Base-by-base conservation (phyloP, 2,113 vertebrate genomes). In the Saguinus imperator region DNA sequence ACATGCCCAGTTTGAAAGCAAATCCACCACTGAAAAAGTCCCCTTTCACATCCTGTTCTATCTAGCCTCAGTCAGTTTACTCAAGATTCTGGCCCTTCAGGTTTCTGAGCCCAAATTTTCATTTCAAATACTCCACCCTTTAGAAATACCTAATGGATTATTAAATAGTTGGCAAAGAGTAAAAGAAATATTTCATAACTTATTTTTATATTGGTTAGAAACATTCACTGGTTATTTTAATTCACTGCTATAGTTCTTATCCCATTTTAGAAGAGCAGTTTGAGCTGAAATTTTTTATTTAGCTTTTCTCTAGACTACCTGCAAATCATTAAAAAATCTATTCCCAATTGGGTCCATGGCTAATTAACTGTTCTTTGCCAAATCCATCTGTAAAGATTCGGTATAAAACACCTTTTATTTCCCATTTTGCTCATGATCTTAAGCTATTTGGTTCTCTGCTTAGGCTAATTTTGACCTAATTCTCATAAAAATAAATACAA, bases 141-240 rank as follows among this genome's bases (percentile, higher is more conserved):
- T 96, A 95, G 90, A 97, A 97, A 97, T 90, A 91, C 87, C 95
- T 94, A 94, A 95, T 80, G 84, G 97, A 70, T 85, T 95, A 86
- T 88, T 98, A 94, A 98, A 97, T 72, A 92, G 92, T 45, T 97
- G 94, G 95, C 97, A 88, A 97, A 50, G 73, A 72, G 64, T 91
- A 96, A 97, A 95, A 95, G 89, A 95, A 95, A 94, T 88, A 92
- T 92, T 97, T 97, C 94, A 94, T 95, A 96, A 95, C 72, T 77
- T 94, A 90, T 95, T 97, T 97, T 97, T 97, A 95, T 95, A 97
- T 96, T 92, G 85, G 89, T 95, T 95, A 97, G 92, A 97, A 97
- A 96, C 96, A 88, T 70, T 89, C 93, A 93, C 93, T 89, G 75
- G 64, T 94, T 96, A 87, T 96, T 97, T 97, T 93, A 96, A 96